Conservation (phyloP, 1,140 invertebrate species). For the Lasioglossum baleicum region DNA sequence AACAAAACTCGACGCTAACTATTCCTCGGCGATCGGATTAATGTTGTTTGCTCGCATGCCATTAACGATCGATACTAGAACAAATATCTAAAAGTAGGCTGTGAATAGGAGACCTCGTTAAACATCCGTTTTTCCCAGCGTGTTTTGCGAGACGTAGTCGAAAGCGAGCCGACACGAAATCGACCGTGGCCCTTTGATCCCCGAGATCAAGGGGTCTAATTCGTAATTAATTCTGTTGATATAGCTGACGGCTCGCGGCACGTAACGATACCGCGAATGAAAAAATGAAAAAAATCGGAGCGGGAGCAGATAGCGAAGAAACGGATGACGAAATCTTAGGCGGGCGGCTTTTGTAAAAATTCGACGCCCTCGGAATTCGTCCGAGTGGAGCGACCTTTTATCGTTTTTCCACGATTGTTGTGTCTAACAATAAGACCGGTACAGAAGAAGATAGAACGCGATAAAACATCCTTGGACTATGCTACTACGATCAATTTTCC, state of each 20-base stretch:
- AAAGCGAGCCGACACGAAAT: not conserved
- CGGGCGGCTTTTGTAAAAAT: slow-evolving; percentile 1
- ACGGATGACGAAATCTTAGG: no score
- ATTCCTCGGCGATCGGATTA: no score
- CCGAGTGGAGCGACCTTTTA: not conserved
- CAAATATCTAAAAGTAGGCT: no score
- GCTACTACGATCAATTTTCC: no score
- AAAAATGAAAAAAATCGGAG: no score
- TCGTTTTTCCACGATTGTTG: not conserved
- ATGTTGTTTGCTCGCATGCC: no score
- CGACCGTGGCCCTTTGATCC: slow-evolving; percentile 6
- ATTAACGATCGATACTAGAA: no score
- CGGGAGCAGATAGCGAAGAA: no score
- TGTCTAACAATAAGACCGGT: no score
- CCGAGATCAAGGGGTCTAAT: not conserved
- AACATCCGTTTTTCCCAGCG: not conserved
- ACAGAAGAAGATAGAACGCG: not conserved
- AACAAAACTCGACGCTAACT: no score
- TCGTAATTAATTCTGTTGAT: slow-evolving; percentile 30
- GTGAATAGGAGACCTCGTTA: no score
- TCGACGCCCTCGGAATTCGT: not conserved
- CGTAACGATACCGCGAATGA: not conserved
- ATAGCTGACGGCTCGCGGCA: no score
- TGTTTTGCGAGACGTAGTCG: not conserved
- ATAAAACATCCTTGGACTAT: not conserved